Conservation (phyloP, 2,113 vertebrate species). For the Salvelinus sp. region DNA sequence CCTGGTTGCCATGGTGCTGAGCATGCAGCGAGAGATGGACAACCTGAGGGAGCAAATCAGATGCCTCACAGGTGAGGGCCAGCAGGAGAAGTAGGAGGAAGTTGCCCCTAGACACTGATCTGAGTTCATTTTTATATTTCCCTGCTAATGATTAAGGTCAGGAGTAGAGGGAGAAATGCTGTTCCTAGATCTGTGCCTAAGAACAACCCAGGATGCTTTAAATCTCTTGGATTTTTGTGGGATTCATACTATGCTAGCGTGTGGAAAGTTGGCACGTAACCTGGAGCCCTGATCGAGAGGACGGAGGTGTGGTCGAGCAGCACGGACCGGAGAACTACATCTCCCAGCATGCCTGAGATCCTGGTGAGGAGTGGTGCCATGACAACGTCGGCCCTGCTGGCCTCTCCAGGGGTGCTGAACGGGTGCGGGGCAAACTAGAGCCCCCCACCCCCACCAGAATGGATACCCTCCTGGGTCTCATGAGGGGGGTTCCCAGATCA, state of each 20-base stretch:
- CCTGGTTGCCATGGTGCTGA: conserved; percentile 55
- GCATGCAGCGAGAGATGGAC: conserved; percentile 58
- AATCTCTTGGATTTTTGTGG: too few species aligned
- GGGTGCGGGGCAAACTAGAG: conserved; percentile 47
- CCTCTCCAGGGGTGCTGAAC: conserved; percentile 29
- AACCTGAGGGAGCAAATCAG: conserved; percentile 55
- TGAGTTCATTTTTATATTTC: too few species aligned
- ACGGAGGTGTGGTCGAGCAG: conserved; percentile 51
- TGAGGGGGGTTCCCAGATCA: conserved; percentile 7
- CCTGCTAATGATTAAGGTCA: too few species aligned
- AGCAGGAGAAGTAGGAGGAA: too few species aligned
- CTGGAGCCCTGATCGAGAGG: conserved; percentile 59
- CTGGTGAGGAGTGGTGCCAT: conserved; percentile 17
- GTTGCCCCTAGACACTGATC: too few species aligned
- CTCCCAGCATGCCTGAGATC: conserved; percentile 17
- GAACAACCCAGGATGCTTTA: too few species aligned
- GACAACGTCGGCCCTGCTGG: conserved; percentile 2
- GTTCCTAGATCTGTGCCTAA: background rate
- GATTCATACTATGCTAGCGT: conserved; percentile 26
- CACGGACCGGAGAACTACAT: conserved; percentile 29
- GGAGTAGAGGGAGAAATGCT: too few species aligned
- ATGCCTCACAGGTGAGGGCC: conserved; percentile 46
- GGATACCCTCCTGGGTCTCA: conserved; percentile 23
- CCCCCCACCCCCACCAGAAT: conserved; percentile 4
- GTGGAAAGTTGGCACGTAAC: conserved; percentile 55